Base-by-base conservation (phyloP, 2,888 invertebrate species). In the Dicyrtomina minuta region DNA sequence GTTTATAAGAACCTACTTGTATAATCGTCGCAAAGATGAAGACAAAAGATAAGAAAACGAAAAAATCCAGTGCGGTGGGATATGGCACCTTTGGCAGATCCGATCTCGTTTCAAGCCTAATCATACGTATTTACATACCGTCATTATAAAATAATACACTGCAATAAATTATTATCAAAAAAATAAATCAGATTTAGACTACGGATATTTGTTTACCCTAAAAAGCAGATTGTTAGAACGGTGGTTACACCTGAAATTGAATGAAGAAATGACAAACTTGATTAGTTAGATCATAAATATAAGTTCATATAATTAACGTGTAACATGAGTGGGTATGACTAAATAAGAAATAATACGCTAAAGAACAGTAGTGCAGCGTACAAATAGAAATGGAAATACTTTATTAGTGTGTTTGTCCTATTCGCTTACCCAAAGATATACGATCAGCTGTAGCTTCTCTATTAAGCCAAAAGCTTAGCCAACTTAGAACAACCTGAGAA, bases 391-490 rank as follows among this genome's bases (percentile, higher is more conserved):
- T 46, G 13, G 12, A 4, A 6, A 46, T 6, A 6, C 3, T 6
- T 46, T 46, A 6, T 6, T 46, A n/a, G n/a, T n/a, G n/a, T n/a
- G n/a, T n/a, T n/a, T n/a, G n/a, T n/a, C n/a, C n/a, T n/a, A n/a
- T n/a, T n/a, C n/a, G n/a, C 65, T 73, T 71, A 75, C 78, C 75
- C 13, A 78, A 72, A 51, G 74, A 73, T 17, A 78, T 74, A 58
- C 78, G 69, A 67, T 78, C 78, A 10, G 78, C 74, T 1, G 78
- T 78, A n/a, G 76, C 76, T 69, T 93, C 92, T 67, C 91, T 83
- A 82, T 92, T 92, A 49, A 92, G 84, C 91, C 91, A 92, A 80
- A 90, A 90, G 2, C 91, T 91, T 1, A 93, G 91, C 92, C 92
- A 92, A 0, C 91, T 91, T 4, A 92, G 84, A n/a, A 92, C 89